A percentile compares a stretch with the other conserved stretches of the same genome.
phyloP scores from a whole-genome alignment of 2,113 vertebrate genomes.

The Pipra filicauda region DNA sequence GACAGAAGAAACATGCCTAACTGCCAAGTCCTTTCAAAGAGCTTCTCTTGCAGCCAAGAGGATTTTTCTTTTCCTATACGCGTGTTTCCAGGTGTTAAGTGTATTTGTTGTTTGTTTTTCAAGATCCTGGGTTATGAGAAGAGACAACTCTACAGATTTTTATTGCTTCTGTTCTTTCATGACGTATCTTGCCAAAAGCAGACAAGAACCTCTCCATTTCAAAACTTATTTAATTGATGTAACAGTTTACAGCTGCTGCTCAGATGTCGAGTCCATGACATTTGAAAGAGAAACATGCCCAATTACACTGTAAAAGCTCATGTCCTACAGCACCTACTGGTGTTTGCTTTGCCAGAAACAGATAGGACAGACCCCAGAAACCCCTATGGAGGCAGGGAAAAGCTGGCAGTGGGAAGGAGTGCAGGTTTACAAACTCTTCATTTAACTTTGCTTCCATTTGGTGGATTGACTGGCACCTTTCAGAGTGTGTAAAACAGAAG shows the following conservation, averaged over 20 bases:
- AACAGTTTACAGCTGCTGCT: neutral
- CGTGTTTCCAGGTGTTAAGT: neutral
- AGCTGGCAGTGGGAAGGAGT: neutral
- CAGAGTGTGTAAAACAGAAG: neutral
- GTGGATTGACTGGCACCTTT: neutral
- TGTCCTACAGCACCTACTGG: neutral
- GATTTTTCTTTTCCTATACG: neutral
- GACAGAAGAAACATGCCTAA: neutral
- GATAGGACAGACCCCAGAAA: neutral
- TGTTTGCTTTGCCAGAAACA: neutral
- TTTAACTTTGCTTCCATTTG: neutral
- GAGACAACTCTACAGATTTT: neutral
- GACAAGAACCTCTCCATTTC: neutral
- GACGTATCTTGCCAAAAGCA: neutral
- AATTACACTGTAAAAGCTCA: neutral
- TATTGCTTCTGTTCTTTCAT: neutral
- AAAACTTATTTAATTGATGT: neutral
- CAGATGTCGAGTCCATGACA: neutral
- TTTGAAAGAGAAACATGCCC: neutral
- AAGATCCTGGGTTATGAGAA: neutral
- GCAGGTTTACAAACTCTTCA: neutral
- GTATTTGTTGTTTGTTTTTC: neutral
- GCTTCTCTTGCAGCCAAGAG: neutral
- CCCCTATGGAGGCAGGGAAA: neutral
- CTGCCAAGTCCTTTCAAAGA: neutral